Percentiles rank a stretch among this genome's conserved stretches.
These are phyloP conservation scores for Trichechus manatus DNA, from an alignment of 2,113 vertebrate species.

Conservation along the genomic window DNA sequence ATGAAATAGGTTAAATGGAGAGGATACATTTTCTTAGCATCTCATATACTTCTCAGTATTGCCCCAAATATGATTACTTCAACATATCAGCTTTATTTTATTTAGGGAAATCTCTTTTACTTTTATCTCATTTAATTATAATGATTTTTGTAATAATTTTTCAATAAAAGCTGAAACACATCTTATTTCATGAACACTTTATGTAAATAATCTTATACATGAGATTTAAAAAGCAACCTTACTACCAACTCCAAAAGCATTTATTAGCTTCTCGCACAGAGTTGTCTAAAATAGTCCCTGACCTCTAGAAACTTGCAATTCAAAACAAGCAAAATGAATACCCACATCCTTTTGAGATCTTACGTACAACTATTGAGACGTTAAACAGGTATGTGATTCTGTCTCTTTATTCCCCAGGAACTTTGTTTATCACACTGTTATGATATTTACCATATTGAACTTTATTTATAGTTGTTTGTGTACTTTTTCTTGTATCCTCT, in stretches of 20 bases:
- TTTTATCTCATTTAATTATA: neutral
- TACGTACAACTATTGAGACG: neutral
- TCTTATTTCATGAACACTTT: slow-evolving; percentile 47
- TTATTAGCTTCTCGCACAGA: slow-evolving; percentile 8
- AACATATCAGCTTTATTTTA: neutral
- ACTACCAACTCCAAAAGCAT: slow-evolving; percentile 14
- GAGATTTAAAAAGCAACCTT: slow-evolving; percentile 29
- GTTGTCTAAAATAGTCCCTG: neutral
- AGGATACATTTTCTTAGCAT: neutral
- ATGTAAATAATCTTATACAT: neutral
- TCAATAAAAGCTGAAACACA: neutral
- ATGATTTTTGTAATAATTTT: neutral
- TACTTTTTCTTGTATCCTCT: neutral
- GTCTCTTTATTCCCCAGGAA: neutral
- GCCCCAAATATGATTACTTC: neutral
- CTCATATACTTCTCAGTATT: neutral
- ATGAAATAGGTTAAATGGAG: neutral
- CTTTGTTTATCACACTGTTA: neutral
- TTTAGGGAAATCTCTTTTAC: neutral
- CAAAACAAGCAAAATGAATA: neutral
- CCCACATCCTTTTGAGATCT: neutral
- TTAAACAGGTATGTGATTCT: neutral
- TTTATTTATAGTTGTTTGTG: neutral
- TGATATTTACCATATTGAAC: neutral
- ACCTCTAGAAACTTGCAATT: neutral